phyloP scores from a whole-genome alignment of 2,113 vertebrate genomes.

The Leptodactylus fuscus region DNA sequence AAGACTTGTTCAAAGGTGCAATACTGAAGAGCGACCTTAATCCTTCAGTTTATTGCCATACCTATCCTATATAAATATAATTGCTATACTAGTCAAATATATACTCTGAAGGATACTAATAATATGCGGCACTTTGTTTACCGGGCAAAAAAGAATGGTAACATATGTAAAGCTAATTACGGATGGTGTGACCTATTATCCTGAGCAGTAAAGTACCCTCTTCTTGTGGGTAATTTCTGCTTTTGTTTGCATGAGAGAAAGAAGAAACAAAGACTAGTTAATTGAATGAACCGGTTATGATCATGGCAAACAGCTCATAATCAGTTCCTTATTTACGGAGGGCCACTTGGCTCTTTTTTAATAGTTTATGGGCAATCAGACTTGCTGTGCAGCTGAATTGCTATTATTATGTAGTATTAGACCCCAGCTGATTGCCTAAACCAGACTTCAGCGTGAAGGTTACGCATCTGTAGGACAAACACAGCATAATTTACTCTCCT shows the following conservation, averaged over 20 bases:
- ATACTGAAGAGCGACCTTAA: too few relatives aligned
- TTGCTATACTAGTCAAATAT: not conserved
- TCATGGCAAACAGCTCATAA: constrained; percentile 8
- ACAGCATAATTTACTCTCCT: constrained; percentile 51
- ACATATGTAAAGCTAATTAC: constrained; percentile 1
- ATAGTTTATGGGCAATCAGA: constrained; percentile 37
- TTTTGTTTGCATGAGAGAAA: constrained; percentile 22
- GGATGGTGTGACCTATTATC: not conserved
- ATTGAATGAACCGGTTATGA: constrained; percentile 20
- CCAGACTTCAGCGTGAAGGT: constrained; percentile 56
- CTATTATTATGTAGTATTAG: constrained; percentile 51
- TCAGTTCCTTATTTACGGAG: constrained; percentile 48
- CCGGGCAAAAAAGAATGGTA: not conserved
- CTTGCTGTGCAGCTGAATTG: constrained; percentile 44
- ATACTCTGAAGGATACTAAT: too few relatives aligned
- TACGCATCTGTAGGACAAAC: constrained; percentile 43
- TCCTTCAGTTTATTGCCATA: too few relatives aligned
- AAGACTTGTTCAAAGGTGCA: too few relatives aligned
- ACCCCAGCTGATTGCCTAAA: constrained; percentile 52
- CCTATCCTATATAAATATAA: not conserved
- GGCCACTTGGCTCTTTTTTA: constrained; percentile 31
- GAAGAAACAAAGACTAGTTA: constrained; percentile 16
- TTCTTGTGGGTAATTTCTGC: not conserved
- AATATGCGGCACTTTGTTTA: not conserved
- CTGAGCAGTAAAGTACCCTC: not conserved